Percentiles rank a stretch among this genome's conserved stretches.
Evolutionary conservation across 2,797 vertebrate species (phyloP).

Genomic region (Anisognathus igniventris): DNA sequence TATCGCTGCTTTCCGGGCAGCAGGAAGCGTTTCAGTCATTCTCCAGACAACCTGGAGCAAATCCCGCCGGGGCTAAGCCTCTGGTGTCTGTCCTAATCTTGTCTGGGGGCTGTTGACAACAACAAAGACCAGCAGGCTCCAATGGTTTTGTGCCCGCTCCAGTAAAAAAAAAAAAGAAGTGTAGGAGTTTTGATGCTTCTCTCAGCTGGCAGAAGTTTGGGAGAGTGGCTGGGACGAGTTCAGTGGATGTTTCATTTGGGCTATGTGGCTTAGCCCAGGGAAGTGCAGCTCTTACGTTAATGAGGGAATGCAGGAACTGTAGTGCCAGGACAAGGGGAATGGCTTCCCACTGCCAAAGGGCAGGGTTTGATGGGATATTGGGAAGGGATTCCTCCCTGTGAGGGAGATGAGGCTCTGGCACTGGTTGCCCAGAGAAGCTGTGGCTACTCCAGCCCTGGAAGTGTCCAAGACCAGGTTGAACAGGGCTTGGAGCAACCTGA

Average conservation of each 20-base stretch:
- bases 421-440: neutral
- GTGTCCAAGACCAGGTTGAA: neutral
- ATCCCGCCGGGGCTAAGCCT: neutral
- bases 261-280: neutral
- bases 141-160: neutral
- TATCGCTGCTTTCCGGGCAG: neutral
- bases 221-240: neutral
- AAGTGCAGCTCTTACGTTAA: neutral
- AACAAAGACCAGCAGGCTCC: neutral
- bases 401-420: fast-evolving
- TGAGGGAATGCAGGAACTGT: neutral
- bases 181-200: neutral
- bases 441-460: neutral
- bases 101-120: neutral
- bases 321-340: neutral
- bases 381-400: neutral
- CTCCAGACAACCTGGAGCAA: neutral
- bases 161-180: fast-evolving
- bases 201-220: neutral
- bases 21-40: neutral
- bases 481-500: fast-evolving
- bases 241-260: fast-evolving
- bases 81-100: neutral
- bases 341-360: neutral
- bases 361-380: neutral